Conservation (phyloP, 1,140 invertebrate genomes). For the Pseudomyrmex gracilis region DNA sequence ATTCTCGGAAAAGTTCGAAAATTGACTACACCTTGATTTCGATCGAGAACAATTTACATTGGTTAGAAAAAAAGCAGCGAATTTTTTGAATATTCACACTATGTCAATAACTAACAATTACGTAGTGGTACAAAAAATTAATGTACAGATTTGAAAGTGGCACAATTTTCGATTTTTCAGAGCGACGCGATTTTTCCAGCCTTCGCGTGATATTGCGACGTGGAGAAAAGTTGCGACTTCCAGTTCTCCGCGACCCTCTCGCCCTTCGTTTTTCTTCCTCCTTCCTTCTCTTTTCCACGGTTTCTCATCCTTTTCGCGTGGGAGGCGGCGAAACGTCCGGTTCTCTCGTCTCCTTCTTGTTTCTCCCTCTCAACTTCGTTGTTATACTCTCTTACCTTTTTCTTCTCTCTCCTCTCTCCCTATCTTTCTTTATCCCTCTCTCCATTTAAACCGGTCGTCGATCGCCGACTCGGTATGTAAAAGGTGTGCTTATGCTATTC, state of each 20-base stretch:
- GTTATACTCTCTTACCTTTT: no score
- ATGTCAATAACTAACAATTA: not conserved
- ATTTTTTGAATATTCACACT: no score
- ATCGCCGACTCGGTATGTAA: slow-evolving; percentile 53
- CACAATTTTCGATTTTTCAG: not conserved
- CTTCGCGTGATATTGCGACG: slow-evolving; percentile 32
- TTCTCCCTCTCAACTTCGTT: slow-evolving; percentile 7
- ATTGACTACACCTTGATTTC: no score
- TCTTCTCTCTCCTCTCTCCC: not conserved
- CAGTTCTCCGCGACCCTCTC: slow-evolving; percentile 20
- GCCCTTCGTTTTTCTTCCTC: not conserved
- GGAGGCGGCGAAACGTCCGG: slow-evolving; percentile 75
- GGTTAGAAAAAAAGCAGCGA: no score
- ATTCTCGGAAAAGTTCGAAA: no score
- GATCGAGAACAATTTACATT: no score
- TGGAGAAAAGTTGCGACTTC: slow-evolving; percentile 41
- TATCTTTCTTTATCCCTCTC: slow-evolving; percentile 28
- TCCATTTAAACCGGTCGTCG: slow-evolving; percentile 22
- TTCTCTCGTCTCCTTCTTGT: slow-evolving; percentile 73
- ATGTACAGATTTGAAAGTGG: not conserved
- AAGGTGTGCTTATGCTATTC: slow-evolving; percentile 36
- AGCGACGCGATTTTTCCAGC: not conserved
- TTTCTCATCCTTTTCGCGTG: slow-evolving; percentile 74
- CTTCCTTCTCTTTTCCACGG: slow-evolving; percentile 45
- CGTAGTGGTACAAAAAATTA: no score